Percentiles rank a stretch among this genome's conserved stretches.
Conservation (phyloP, 2,113 vertebrate genomes). For the Glaucomys volans region DNA sequence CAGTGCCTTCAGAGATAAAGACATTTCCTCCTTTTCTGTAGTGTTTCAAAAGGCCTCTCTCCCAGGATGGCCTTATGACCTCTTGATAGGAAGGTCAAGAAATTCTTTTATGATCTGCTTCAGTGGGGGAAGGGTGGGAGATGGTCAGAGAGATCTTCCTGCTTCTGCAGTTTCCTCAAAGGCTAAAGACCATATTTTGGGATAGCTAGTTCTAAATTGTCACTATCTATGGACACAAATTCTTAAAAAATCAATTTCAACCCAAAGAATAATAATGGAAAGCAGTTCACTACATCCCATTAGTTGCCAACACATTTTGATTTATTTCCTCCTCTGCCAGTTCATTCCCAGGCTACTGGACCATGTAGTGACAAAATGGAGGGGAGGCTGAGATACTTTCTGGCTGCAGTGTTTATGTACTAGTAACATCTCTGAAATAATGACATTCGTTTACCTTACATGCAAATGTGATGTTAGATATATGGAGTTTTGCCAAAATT, state of each 20-base stretch:
- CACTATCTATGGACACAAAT: neutral
- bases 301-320: neutral
- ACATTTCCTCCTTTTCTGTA: neutral
- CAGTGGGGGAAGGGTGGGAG: neutral
- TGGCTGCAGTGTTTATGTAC: neutral
- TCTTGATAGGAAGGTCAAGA: neutral
- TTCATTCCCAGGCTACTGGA: neutral
- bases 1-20: neutral
- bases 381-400: neutral
- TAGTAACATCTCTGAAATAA: neutral
- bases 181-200: neutral
- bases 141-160: neutral
- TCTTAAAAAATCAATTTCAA: conserved; percentile 45
- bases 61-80: neutral
- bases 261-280: neutral
- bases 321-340: neutral
- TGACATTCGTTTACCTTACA: neutral
- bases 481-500: neutral
- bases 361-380: neutral
- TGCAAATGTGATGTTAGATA: neutral
- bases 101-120: neutral
- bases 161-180: neutral
- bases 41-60: neutral
- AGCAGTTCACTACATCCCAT: neutral
- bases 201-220: neutral